Evolutionary conservation across 2,113 vertebrate species (phyloP).

Genomic region (Pimephales promelas): DNA sequence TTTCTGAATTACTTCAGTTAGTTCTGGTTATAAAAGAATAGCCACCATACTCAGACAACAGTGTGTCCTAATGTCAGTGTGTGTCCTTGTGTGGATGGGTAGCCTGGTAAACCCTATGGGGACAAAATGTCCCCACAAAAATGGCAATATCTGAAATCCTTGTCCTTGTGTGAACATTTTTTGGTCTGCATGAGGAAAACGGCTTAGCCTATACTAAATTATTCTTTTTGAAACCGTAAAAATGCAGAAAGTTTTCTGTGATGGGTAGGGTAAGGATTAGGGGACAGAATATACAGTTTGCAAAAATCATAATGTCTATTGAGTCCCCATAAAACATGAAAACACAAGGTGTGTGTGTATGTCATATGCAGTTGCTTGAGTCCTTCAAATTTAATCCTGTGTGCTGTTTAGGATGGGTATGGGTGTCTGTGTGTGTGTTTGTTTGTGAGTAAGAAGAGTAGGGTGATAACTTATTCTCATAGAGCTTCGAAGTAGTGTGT

Average conservation of each 20-base stretch:
- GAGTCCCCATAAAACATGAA: too few relatives aligned
- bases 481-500: background rate
- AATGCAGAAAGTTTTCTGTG: too few relatives aligned
- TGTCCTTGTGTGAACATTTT: too few relatives aligned
- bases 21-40: background rate
- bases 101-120: too few relatives aligned
- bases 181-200: too few relatives aligned
- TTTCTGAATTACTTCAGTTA: background rate
- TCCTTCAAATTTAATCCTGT: slow-evolving; percentile 47
- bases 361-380: slow-evolving; percentile 40
- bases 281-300: too few relatives aligned
- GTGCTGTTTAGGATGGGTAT: background rate
- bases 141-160: too few relatives aligned
- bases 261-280: too few relatives aligned
- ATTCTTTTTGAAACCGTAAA: too few relatives aligned
- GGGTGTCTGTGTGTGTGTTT: slow-evolving; percentile 5
- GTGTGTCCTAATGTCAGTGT: background rate
- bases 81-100: slow-evolving; percentile 20
- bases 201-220: too few relatives aligned
- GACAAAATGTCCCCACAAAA: too few relatives aligned
- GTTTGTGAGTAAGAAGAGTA: background rate
- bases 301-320: too few relatives aligned
- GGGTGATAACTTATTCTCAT: background rate
- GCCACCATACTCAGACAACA: background rate
- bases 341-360: background rate